Base-by-base conservation (phyloP, 1,140 invertebrate species). In the Oscheius sp. region DNA sequence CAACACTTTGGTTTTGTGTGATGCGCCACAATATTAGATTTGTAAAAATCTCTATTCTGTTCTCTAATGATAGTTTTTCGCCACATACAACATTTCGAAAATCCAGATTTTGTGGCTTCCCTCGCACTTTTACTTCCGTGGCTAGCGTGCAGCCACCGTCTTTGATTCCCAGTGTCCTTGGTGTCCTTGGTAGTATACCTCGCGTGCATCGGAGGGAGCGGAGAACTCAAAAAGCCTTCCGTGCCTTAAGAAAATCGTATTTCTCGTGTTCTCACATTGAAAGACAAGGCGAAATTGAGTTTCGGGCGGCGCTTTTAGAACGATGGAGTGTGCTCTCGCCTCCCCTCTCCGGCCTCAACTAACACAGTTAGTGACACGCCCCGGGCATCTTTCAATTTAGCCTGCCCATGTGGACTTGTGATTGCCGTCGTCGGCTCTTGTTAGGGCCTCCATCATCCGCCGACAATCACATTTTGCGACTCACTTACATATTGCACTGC, bases 301-400 rank as follows among this genome's bases (percentile, higher is more conserved):
- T 55, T 55, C 49, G 49, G 28, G 49, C 23, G 49, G 49, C 23
- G 49, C 49, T 55, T 55, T 55, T 55, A 55, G 49, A 55, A 55
- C 49, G 49, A 4, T 4, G 7, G 23, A 55, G 49, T 7, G 23
- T 7, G 49, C 28, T 7, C 49, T 55, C 23, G 7, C 15, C 49
- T 13, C 7, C n/a, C 15, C 49, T 55, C 49, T 55, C 49, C 7
- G 28, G 49, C 23, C 23, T 55, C 49, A 55, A 55, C 49, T 55
- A 55, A 55, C 49, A 55, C 49, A 55, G 49, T 55, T 55, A 55
- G 49, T 55, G 49, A 55, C 49, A 55, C 49, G 49, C 49, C 49
- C 49, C 49, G 49, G 49, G 49, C 49, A 55, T 55, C 49, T 55
- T 55, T 55, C 49, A 55, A 55, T 55, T 55, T 55, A 26, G 49